A percentile compares a stretch with the other conserved stretches of the same genome.
Evolutionary conservation across 1,140 invertebrate genomes (phyloP).

Genomic region (Tetraneura akinire): DNA sequence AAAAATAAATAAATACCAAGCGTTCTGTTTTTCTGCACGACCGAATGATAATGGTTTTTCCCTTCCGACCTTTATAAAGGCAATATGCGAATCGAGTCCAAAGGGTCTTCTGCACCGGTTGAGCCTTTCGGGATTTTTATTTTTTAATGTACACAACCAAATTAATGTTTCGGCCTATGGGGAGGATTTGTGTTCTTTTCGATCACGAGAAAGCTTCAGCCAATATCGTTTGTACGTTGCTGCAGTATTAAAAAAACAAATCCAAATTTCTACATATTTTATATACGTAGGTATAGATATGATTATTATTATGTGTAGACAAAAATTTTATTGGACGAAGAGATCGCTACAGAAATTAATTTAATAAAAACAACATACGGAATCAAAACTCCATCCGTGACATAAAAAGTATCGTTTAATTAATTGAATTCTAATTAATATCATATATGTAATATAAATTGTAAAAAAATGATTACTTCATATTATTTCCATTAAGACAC

Average conservation of each 20-base stretch:
- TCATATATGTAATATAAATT: no score
- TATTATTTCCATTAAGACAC: no score
- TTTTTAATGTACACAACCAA: conserved; percentile 49
- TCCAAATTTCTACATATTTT: not conserved
- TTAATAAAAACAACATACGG: no score
- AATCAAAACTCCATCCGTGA: no score
- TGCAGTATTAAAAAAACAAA: conserved; percentile 19
- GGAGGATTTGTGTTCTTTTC: conserved; percentile 33
- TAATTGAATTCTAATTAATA: no score
- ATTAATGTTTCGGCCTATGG: conserved; percentile 42
- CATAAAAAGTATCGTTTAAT: no score
- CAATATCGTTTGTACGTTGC: not conserved
- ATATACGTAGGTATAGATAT: not conserved
- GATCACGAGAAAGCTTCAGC: not conserved
- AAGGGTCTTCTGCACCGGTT: conserved; percentile 51
- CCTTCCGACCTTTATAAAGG: conserved; percentile 51
- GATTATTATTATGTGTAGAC: no score
- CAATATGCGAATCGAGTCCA: conserved; percentile 49
- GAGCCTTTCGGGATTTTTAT: conserved; percentile 45
- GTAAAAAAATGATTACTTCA: no score
- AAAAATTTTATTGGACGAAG: no score
- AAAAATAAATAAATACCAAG: conserved; percentile 41
- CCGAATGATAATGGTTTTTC: conserved; percentile 51
- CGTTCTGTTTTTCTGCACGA: conserved; percentile 50
- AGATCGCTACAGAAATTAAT: no score